These are phyloP conservation scores for Cantharis lateralis DNA, from an alignment of 2,888 invertebrate species.

Conservation along the genomic window DNA sequence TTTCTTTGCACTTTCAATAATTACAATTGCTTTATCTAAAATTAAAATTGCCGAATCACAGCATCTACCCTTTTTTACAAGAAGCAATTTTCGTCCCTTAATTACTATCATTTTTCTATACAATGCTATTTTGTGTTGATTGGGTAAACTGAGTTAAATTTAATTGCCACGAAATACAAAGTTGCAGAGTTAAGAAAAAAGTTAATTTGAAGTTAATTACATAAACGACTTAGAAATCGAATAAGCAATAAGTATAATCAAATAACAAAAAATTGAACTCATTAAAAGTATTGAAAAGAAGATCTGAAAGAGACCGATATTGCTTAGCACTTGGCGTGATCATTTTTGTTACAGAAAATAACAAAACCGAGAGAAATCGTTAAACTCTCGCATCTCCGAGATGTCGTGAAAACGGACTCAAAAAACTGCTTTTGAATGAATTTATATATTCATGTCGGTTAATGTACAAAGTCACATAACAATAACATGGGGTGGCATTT, in stretches of 20 bases:
- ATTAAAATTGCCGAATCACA: background rate
- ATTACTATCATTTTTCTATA: background rate
- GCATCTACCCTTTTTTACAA: background rate
- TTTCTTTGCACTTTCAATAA: background rate
- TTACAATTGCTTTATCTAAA: background rate
- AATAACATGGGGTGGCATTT: background rate
- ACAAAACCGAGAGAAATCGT: constrained; percentile 7
- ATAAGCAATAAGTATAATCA: background rate
- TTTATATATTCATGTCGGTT: background rate
- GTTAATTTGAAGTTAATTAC: background rate
- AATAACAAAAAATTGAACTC: constrained; percentile 7
- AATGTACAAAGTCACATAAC: background rate
- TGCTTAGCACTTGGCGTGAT: constrained; percentile 3
- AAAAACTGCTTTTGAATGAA: constrained; percentile 19
- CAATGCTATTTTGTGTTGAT: background rate
- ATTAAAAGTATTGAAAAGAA: constrained; percentile 5
- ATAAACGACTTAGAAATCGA: background rate
- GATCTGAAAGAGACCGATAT: background rate
- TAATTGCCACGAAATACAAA: background rate
- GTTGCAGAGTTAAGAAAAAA: background rate
- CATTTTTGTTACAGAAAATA: constrained; percentile 5
- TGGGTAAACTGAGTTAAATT: background rate
- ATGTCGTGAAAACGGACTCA: constrained; percentile 22
- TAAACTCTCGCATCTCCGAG: constrained; percentile 3
- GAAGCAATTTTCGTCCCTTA: background rate